A percentile compares a stretch with the other conserved stretches of the same genome.
Evolutionary conservation across 2,797 vertebrate genomes (phyloP).

Genomic region (Amblyraja radiata): DNA sequence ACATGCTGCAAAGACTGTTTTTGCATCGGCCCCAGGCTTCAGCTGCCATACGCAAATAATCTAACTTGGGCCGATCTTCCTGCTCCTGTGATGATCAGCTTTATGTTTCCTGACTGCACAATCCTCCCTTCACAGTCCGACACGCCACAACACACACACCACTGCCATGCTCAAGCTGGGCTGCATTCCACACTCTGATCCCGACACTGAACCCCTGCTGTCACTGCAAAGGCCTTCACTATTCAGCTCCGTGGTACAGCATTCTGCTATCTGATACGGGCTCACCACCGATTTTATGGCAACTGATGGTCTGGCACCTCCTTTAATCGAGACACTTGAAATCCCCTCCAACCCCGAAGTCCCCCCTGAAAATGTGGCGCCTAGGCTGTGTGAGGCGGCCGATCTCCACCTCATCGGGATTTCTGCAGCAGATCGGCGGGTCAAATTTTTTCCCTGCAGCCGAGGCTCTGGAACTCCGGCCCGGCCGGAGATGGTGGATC

Average conservation of each 20-base stretch:
- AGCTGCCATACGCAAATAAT: conserved; percentile 9
- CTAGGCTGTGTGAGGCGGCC: too few species aligned
- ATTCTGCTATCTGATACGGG: background rate
- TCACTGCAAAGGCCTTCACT: background rate
- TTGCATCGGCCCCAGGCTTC: background rate
- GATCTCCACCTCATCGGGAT: too few species aligned
- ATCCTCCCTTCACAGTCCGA: background rate
- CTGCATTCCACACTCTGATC: background rate
- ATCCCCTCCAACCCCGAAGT: too few species aligned
- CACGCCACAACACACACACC: background rate
- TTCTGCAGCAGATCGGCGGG: too few species aligned
- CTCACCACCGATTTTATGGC: too few species aligned
- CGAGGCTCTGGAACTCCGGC: too few species aligned
- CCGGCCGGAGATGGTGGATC: too few species aligned
- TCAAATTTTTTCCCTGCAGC: too few species aligned
- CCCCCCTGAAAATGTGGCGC: too few species aligned
- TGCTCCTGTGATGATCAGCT: background rate
- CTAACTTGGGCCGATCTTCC: background rate
- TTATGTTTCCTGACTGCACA: background rate
- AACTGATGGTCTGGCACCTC: too few species aligned
- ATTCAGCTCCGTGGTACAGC: background rate
- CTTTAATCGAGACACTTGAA: too few species aligned
- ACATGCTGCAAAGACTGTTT: background rate
- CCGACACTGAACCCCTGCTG: background rate
- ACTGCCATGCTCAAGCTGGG: background rate